Evolutionary conservation across 2,797 vertebrate species (phyloP).

Genomic region (Glossophaga mutica): DNA sequence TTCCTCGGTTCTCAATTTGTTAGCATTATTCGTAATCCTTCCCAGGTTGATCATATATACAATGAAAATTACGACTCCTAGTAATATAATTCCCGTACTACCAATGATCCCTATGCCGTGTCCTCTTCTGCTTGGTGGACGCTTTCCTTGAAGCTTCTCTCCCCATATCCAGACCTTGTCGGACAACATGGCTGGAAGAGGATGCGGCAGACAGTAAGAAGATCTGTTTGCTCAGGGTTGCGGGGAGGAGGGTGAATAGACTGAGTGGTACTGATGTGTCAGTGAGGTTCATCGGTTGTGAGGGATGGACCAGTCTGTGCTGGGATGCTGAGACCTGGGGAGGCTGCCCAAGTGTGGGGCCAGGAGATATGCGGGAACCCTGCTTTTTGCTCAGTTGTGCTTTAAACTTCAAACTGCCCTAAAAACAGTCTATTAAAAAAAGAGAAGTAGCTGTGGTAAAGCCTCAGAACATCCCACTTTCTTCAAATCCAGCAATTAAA

Average conservation of each 20-base stretch:
- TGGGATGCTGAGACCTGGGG: not conserved
- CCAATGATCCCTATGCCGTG: too few relatives aligned
- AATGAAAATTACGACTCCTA: too few relatives aligned
- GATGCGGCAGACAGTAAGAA: not conserved
- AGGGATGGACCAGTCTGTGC: not conserved
- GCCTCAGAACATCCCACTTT: not conserved
- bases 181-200: too few relatives aligned
- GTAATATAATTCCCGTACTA: too few relatives aligned
- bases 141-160: too few relatives aligned
- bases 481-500: conserved; percentile 9
- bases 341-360: not conserved
- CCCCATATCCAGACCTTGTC: too few relatives aligned
- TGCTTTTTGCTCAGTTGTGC: not conserved
- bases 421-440: not conserved
- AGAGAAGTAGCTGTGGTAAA: not conserved
- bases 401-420: not conserved
- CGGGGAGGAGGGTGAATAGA: not conserved
- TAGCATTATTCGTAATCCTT: too few relatives aligned
- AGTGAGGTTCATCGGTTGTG: not conserved
- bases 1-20: too few relatives aligned
- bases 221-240: not conserved
- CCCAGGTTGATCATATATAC: too few relatives aligned
- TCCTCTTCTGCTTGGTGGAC: too few relatives aligned
- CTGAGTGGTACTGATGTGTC: not conserved
- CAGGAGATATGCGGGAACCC: not conserved